These are phyloP conservation scores for Penaeus monodon DNA, from an alignment of 2,888 invertebrate species.

Conservation along the genomic window DNA sequence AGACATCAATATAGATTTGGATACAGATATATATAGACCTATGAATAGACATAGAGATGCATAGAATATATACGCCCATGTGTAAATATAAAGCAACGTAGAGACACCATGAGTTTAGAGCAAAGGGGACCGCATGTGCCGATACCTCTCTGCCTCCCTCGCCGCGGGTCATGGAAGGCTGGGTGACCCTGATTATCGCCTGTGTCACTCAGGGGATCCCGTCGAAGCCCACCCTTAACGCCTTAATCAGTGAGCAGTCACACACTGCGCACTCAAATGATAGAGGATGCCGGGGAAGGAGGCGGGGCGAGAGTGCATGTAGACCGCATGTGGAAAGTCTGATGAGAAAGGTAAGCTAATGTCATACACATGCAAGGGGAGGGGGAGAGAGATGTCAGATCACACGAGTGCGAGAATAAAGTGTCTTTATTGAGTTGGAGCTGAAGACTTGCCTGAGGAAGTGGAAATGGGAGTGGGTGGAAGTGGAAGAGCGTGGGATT, in stretches of 20 bases:
- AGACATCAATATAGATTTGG: background rate
- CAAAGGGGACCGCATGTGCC: too few relatives aligned
- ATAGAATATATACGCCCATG: too few relatives aligned
- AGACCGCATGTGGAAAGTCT: background rate
- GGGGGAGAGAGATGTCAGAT: too few relatives aligned
- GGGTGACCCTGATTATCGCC: constrained; percentile 15
- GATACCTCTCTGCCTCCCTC: background rate
- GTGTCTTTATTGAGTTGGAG: too few relatives aligned
- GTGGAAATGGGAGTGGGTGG: too few relatives aligned
- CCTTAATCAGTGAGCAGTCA: constrained; percentile 42
- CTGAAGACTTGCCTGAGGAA: too few relatives aligned
- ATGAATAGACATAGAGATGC: too few relatives aligned
- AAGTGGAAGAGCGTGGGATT: too few relatives aligned
- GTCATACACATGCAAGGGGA: too few relatives aligned
- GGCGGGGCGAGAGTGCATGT: background rate
- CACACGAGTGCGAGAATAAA: too few relatives aligned
- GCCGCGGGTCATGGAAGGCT: background rate
- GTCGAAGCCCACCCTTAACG: constrained; percentile 9
- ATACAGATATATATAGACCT: constrained; percentile 4
- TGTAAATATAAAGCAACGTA: too few relatives aligned
- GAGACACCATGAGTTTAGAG: too few relatives aligned
- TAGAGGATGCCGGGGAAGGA: background rate
- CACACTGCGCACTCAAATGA: constrained; percentile 16
- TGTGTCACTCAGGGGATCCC: constrained; percentile 17
- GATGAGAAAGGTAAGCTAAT: background rate